A percentile compares a stretch with the other conserved stretches of the same genome.
phyloP scores from a whole-genome alignment of 1,140 invertebrate genomes.

The Drosophila fuyamai region DNA sequence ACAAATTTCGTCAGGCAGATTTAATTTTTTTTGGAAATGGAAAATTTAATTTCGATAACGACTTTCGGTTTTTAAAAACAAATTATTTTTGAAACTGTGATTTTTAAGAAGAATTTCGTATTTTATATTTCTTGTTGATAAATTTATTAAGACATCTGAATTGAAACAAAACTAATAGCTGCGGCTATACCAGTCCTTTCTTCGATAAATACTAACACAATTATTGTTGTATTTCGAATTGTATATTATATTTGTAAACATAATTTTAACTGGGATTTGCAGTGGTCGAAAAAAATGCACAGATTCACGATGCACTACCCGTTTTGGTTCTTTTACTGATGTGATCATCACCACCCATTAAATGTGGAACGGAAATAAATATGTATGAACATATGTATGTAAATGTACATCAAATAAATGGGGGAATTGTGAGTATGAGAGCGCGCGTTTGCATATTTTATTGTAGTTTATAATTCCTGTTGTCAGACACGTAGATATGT shows the following conservation, averaged over 20 bases:
- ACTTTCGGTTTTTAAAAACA: no score
- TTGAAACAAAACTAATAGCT: no score
- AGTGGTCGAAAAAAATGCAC: not conserved
- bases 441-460: slow-evolving; percentile 29
- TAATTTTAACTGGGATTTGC: not conserved
- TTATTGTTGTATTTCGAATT: not conserved
- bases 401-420: slow-evolving; percentile 14
- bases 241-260: no score
- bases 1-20: no score
- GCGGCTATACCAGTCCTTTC: no score
- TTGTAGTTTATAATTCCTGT: slow-evolving; percentile 35
- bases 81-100: no score
- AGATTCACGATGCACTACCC: not conserved
- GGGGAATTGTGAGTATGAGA: not conserved
- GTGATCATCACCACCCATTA: slow-evolving; percentile 9
- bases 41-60: no score
- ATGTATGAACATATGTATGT: not conserved
- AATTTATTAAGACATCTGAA: no score
- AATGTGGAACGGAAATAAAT: slow-evolving; percentile 48
- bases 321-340: slow-evolving; percentile 4
- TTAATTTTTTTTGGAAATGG: no score
- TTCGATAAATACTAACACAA: no score
- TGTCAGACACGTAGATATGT: slow-evolving; percentile 34
- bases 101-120: no score
- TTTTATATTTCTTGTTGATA: no score